These are phyloP conservation scores for Prionailurus bengalensis DNA, from an alignment of 2,113 vertebrate genomes.

Conservation along the genomic window DNA sequence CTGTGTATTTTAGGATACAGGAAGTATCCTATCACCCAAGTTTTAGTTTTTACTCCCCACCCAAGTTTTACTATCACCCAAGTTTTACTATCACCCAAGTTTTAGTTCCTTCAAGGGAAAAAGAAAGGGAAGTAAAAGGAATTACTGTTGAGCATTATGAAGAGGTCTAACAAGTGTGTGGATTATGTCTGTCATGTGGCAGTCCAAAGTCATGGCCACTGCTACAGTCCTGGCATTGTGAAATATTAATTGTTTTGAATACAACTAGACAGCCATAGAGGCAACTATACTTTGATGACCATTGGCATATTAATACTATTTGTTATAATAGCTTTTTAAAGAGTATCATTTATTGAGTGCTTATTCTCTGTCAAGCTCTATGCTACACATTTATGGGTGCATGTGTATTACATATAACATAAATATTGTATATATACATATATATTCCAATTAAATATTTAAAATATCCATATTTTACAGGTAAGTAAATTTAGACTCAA, in stretches of 20 bases:
- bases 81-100: background rate
- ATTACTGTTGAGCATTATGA: background rate
- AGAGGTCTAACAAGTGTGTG: background rate
- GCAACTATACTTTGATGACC: background rate
- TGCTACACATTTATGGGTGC: background rate
- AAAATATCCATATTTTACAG: background rate
- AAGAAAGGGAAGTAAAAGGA: background rate
- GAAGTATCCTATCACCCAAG: too few relatives aligned
- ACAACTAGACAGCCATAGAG: background rate
- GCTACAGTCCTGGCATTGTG: background rate
- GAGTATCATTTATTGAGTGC: background rate
- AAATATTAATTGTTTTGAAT: background rate
- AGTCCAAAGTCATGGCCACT: background rate
- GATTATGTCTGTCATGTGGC: background rate
- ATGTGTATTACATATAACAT: background rate
- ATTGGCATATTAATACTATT: background rate
- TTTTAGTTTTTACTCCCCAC: too few relatives aligned
- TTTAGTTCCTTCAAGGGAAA: background rate
- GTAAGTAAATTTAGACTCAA: background rate
- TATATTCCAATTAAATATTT: background rate
- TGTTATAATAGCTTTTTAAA: background rate
- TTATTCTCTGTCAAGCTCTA: background rate
- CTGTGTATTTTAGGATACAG: too few relatives aligned
- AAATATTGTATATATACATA: background rate
- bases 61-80: too few relatives aligned